A percentile compares a stretch with the other conserved stretches of the same genome.
These are phyloP conservation scores for Taurulus bubalis DNA, from an alignment of 2,113 vertebrate species.

Conservation along the genomic window DNA sequence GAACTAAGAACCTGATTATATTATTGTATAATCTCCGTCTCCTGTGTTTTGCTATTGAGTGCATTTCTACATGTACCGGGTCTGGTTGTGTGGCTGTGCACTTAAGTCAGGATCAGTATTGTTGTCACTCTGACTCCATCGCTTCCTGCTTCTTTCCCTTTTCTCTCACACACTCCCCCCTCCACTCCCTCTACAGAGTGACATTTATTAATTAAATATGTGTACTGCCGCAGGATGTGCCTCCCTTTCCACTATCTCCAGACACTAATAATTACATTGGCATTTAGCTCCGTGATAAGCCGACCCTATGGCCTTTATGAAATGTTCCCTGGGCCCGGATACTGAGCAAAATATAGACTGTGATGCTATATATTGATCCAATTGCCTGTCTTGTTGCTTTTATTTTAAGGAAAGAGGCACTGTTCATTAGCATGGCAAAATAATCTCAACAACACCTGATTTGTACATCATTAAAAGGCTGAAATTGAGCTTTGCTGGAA, in stretches of 20 bases:
- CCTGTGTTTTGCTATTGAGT: constrained; percentile 27
- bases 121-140: constrained; percentile 54
- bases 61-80: constrained; percentile 21
- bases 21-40: constrained; percentile 33
- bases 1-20: constrained; percentile 3
- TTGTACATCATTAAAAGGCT: constrained; percentile 42
- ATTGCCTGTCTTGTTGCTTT: constrained; percentile 48
- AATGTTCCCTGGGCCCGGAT: constrained; percentile 75
- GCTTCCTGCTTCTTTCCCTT: constrained; percentile 24
- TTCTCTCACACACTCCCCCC: constrained; percentile 52
- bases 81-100: constrained; percentile 32
- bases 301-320: constrained; percentile 81
- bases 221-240: constrained; percentile 77
- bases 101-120: constrained; percentile 49
- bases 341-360: constrained; percentile 76
- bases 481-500: constrained; percentile 36
- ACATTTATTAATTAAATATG: constrained; percentile 86
- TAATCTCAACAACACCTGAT: constrained; percentile 27
- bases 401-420: constrained; percentile 46
- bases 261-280: constrained; percentile 86
- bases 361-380: constrained; percentile 68
- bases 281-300: constrained; percentile 82
- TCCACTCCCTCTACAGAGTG: constrained; percentile 70
- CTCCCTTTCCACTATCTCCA: constrained; percentile 78
- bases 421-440: constrained; percentile 60